Percentiles rank a stretch among this genome's conserved stretches.
Evolutionary conservation across 2,888 invertebrate genomes (phyloP).

Genomic region (Maniola hyperantus): DNA sequence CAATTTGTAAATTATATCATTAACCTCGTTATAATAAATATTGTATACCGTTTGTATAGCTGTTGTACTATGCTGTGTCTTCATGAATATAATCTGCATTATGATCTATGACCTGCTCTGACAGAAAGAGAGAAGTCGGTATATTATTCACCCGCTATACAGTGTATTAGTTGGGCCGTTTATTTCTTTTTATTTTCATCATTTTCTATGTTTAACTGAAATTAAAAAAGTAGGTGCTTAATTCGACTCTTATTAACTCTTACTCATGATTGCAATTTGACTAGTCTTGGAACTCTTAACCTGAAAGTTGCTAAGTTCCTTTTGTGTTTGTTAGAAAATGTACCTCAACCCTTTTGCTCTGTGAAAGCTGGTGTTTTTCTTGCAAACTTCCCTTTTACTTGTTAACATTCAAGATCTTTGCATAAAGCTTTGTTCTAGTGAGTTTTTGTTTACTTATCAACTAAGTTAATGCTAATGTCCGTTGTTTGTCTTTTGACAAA

Average conservation of each 20-base stretch:
- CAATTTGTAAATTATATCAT: not conserved
- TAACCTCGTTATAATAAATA: too few relatives aligned
- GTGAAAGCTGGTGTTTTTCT: conserved; percentile 25
- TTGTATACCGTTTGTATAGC: too few relatives aligned
- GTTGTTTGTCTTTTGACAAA: not conserved
- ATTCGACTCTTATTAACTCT: not conserved
- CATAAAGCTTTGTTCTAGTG: conserved; percentile 11
- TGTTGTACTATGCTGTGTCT: too few relatives aligned
- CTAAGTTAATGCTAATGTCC: conserved; percentile 4
- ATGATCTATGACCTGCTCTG: too few relatives aligned
- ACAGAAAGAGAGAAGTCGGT: too few relatives aligned
- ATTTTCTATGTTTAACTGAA: not conserved
- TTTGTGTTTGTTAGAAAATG: conserved; percentile 5
- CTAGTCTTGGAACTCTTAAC: conserved; percentile 1
- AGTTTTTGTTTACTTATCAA: conserved; percentile 18
- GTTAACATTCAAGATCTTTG: conserved; percentile 14
- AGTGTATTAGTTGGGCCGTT: too few relatives aligned
- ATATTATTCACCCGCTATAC: too few relatives aligned
- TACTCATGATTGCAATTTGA: not conserved
- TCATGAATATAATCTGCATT: too few relatives aligned
- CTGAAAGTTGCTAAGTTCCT: not conserved
- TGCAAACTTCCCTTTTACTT: conserved; percentile 22
- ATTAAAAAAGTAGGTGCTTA: not conserved
- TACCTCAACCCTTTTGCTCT: conserved; percentile 21
- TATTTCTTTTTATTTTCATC: not conserved